Percentiles rank a stretch among this genome's conserved stretches.
Conservation (phyloP, 2,797 vertebrate species). For the Cygnus olor region DNA sequence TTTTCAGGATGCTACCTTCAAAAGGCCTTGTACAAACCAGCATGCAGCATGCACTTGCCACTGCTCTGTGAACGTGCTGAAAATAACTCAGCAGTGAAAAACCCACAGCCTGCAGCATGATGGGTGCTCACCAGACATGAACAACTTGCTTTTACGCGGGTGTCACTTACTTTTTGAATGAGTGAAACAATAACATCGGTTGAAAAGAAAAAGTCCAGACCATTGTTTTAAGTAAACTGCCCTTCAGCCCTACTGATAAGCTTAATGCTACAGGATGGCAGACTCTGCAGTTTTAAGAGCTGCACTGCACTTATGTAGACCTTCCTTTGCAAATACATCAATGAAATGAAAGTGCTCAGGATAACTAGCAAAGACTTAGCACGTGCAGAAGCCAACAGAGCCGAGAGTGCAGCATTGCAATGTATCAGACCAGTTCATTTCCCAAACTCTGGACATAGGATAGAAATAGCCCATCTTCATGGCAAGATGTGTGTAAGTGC, state of each 20-base stretch:
- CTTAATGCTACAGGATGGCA: background rate
- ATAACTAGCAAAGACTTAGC: background rate
- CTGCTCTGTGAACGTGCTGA: background rate
- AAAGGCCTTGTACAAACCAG: background rate
- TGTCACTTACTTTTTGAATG: background rate
- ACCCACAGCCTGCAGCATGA: background rate
- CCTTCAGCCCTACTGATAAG: background rate
- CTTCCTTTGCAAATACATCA: background rate
- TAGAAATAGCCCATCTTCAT: background rate
- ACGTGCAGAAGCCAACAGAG: background rate
- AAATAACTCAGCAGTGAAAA: background rate
- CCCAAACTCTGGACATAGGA: background rate
- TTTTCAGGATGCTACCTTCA: background rate
- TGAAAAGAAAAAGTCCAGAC: background rate
- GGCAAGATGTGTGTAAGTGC: background rate
- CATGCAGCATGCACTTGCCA: background rate
- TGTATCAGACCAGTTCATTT: background rate
- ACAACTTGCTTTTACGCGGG: background rate
- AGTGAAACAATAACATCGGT: background rate
- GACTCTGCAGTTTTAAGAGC: background rate
- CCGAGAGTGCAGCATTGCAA: fast-evolving
- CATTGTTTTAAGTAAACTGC: background rate
- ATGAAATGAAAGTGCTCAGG: background rate
- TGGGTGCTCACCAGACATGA: background rate
- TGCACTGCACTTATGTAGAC: background rate